phyloP scores from a whole-genome alignment of 2,113 vertebrate species.

The Turnix velox region DNA sequence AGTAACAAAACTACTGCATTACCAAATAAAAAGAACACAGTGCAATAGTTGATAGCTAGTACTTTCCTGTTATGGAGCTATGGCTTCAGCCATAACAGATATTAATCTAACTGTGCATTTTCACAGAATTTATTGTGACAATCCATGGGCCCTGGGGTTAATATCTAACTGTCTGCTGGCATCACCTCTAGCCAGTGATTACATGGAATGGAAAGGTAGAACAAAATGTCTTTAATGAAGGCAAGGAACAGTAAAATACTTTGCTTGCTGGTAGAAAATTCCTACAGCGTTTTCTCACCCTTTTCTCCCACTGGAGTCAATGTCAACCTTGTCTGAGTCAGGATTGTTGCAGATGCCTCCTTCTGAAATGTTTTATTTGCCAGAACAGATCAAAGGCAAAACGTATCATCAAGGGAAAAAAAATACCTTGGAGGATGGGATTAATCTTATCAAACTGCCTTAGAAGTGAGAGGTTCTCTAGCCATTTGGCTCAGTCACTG shows the following conservation, averaged over 20 bases:
- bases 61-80: not conserved
- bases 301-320: not conserved
- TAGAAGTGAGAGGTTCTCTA: not conserved
- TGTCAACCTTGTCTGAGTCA: not conserved
- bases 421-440: not conserved
- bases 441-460: not conserved
- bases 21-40: not conserved
- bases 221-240: not conserved
- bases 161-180: slow-evolving; percentile 18
- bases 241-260: not conserved
- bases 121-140: slow-evolving; percentile 35
- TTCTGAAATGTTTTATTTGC: not conserved
- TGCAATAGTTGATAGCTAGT: not conserved
- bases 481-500: not conserved
- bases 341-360: not conserved
- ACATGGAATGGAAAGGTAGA: slow-evolving; percentile 15
- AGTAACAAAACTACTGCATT: not conserved
- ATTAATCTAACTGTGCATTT: not conserved
- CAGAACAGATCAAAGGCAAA: not conserved
- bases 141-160: not conserved
- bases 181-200: slow-evolving; percentile 2
- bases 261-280: not conserved
- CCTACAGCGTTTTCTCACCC: not conserved
- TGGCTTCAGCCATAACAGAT: not conserved
- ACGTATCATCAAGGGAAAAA: not conserved